A percentile compares a stretch with the other conserved stretches of the same genome.
Evolutionary conservation across 2,113 vertebrate genomes (phyloP).

Genomic region (Rostratula benghalensis): DNA sequence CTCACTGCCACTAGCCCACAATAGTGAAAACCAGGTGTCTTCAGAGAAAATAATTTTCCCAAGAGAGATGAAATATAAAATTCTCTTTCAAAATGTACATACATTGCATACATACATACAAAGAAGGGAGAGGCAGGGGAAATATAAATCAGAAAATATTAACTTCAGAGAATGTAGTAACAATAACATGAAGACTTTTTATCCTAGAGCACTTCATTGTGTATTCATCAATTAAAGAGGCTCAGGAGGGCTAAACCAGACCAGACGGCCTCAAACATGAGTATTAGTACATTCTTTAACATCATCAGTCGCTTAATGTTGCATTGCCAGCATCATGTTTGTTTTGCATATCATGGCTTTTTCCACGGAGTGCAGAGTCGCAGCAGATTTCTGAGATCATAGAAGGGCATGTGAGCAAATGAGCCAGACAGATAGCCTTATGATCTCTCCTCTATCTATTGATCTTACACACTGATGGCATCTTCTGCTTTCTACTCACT

Average conservation of each 20-base stretch:
- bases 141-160: background rate
- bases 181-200: background rate
- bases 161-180: background rate
- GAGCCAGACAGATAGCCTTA: background rate
- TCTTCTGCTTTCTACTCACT: background rate
- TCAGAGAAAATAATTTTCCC: background rate
- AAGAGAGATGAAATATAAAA: slow-evolving; percentile 13
- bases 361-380: background rate
- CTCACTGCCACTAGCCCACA: background rate
- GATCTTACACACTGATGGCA: background rate
- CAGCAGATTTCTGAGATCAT: slow-evolving; percentile 31
- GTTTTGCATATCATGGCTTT: slow-evolving; percentile 10
- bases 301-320: slow-evolving; percentile 64
- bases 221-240: slow-evolving; percentile 2
- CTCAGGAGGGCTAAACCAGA: slow-evolving; percentile 37
- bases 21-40: background rate
- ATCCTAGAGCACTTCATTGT: background rate
- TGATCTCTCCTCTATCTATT: background rate
- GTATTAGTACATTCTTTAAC: slow-evolving; percentile 46
- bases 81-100: background rate
- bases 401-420: background rate
- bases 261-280: background rate
- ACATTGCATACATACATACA: background rate
- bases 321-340: slow-evolving; percentile 25
- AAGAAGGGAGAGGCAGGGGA: background rate